phyloP scores from a whole-genome alignment of 2,113 vertebrate genomes.

The Thermophis baileyi region DNA sequence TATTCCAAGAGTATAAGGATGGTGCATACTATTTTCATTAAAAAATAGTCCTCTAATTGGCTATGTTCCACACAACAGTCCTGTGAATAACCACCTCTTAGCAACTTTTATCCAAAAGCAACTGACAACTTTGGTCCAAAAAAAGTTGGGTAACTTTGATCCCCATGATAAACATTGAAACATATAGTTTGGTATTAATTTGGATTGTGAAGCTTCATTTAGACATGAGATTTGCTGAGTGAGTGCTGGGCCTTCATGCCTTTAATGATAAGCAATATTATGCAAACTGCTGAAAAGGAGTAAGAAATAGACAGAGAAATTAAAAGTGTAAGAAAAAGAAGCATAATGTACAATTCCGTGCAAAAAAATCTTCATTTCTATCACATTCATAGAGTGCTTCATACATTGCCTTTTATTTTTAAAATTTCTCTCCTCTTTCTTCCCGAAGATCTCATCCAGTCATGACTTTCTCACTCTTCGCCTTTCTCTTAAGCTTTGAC shows the following conservation, averaged over 20 bases:
- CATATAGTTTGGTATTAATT: background rate
- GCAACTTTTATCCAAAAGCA: background rate
- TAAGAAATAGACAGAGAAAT: background rate
- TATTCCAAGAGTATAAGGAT: background rate
- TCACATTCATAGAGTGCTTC: background rate
- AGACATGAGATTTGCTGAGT: background rate
- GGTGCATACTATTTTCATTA: background rate
- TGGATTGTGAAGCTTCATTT: background rate
- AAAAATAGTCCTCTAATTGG: background rate
- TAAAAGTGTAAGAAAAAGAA: background rate
- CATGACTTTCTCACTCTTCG: background rate
- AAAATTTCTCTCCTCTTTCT: background rate
- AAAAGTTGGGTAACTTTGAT: background rate
- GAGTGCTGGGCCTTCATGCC: background rate
- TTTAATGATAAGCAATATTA: background rate
- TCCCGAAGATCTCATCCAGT: background rate
- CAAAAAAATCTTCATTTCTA: background rate
- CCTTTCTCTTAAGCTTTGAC: background rate
- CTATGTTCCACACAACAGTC: background rate
- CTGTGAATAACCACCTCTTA: background rate
- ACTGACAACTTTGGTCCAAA: background rate
- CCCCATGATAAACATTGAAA: background rate
- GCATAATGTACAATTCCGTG: background rate
- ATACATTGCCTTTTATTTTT: background rate
- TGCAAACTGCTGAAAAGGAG: background rate